phyloP scores from a whole-genome alignment of 2,888 invertebrate genomes.

The Eristalinus aeneus region DNA sequence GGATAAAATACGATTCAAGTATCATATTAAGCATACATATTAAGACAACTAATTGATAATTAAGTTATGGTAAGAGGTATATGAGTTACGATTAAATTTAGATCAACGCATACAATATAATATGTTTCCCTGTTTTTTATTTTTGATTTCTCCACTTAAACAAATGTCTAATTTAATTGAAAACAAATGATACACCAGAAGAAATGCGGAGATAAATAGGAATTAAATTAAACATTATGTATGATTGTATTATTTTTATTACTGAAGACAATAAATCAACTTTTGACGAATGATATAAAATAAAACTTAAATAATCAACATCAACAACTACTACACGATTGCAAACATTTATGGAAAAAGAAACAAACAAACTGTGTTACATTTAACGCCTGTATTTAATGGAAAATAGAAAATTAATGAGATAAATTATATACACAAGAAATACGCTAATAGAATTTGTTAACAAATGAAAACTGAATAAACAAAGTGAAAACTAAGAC shows the following conservation, averaged over 20 bases:
- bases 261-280: conserved; percentile 63
- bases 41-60: neutral
- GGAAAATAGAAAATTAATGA: conserved; percentile 4
- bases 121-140: neutral
- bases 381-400: conserved; percentile 56
- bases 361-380: conserved; percentile 60
- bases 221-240: conserved; percentile 15
- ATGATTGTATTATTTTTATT: conserved; percentile 45
- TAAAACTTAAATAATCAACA: neutral
- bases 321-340: conserved; percentile 35
- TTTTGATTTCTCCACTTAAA: neutral
- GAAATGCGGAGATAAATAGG: conserved; percentile 1
- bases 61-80: conserved; percentile 8
- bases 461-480: conserved; percentile 3
- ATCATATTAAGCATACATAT: neutral
- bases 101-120: conserved; percentile 5
- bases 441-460: neutral
- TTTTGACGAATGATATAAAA: conserved; percentile 44
- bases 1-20: neutral
- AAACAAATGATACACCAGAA: neutral
- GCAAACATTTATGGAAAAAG: conserved; percentile 31
- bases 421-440: neutral
- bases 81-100: conserved; percentile 12
- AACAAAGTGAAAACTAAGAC: neutral
- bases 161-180: neutral